Evolutionary conservation across 2,113 vertebrate genomes (phyloP), one percentile per base, ranked within the genome.

Genomic region (Puntigrus tetrazona): DNA sequence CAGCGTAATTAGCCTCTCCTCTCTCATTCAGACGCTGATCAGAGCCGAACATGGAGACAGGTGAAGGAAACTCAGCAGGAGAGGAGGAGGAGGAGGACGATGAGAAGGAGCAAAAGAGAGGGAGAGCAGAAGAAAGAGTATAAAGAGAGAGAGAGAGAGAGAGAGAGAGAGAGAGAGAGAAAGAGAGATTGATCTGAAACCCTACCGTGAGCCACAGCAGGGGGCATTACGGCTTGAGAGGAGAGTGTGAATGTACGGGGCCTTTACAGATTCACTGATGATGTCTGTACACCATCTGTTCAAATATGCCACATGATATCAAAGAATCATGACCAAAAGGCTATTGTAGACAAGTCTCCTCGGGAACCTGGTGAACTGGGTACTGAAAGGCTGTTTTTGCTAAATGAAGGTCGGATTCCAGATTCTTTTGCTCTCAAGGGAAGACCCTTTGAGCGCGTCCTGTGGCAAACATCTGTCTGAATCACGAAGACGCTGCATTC

Each of bases 1-100:
- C 79, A 69, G 43, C 1, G 45, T 70, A 81, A 81, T 70, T 81
- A 70, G 27, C 81, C 87, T 92, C 90, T 93, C 89, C 88, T 92
- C 90, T 90, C 85, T 91, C 84, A 89, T 89, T 88, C 89, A 87
- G 87, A 84, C 1, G 11, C 63, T 70, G 79, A 81, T 81, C 65
- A 81, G 79, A 70, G 79, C 43, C 7, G 22, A 81, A 22, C 63
- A 69, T 70, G 47, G 78, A 70, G 79, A 70, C 79, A 81, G 79
- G 79, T 70, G 65, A 81, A 34, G 45, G 45, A 81, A 81, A 52
- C 63, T 52, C 79, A 70, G 79, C 45, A 27, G 75, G 34, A 78
- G 75, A 38, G 67, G 31, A 31, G 13, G 78, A 57, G 2, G 43
- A 31, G n/a, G 78, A 65, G 1, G 16, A 29, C 8, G 55, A 79